A percentile compares a stretch with the other conserved stretches of the same genome.
Conservation (phyloP, 2,888 invertebrate species). For the Calephelis perditalis region DNA sequence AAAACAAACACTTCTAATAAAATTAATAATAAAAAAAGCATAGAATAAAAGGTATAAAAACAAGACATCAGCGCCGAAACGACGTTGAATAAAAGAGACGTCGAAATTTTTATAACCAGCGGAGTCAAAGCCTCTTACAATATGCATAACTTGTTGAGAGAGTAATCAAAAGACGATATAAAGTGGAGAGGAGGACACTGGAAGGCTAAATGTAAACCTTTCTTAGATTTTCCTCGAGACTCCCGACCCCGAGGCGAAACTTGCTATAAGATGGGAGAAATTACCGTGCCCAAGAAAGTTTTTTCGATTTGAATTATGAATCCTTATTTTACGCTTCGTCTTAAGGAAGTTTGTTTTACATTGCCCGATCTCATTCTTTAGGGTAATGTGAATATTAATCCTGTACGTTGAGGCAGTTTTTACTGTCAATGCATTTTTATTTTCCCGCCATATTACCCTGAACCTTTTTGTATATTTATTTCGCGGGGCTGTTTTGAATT, state of each 20-base stretch:
- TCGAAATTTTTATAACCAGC: constrained; percentile 60
- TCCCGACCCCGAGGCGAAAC: constrained; percentile 67
- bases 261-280: constrained; percentile 75
- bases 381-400: constrained; percentile 56
- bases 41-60: constrained; percentile 57
- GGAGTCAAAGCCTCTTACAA: constrained; percentile 63
- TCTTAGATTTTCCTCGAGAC: constrained; percentile 68
- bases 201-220: constrained; percentile 76
- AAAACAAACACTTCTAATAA: constrained; percentile 40
- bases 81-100: constrained; percentile 51
- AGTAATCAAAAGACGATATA: constrained; percentile 78
- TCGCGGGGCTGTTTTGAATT: too few species aligned
- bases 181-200: constrained; percentile 71
- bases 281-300: constrained; percentile 70
- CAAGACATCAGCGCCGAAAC: constrained; percentile 55
- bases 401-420: constrained; percentile 38
- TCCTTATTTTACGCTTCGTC: constrained; percentile 72
- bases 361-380: constrained; percentile 55
- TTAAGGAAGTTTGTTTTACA: constrained; percentile 68
- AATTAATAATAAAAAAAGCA: constrained; percentile 55
- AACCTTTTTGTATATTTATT: too few species aligned
- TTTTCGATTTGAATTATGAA: constrained; percentile 78
- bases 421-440: too few species aligned
- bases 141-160: constrained; percentile 77
- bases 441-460: too few species aligned